Evolutionary conservation across 2,113 vertebrate genomes (phyloP).

Genomic region (Calyptommatus sinebrachiatus): DNA sequence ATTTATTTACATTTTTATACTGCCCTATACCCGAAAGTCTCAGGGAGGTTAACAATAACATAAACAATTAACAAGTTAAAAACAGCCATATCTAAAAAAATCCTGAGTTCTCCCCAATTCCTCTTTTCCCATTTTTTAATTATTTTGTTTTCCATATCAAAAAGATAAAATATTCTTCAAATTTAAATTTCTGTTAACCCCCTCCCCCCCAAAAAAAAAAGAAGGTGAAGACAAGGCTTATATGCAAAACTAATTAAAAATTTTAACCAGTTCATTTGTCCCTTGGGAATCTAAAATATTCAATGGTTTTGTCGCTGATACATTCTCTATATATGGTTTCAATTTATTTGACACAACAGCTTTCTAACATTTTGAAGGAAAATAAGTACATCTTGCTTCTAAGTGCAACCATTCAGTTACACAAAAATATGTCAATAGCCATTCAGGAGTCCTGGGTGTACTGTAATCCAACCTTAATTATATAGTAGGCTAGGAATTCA

Average conservation of each 20-base stretch:
- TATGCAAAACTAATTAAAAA: background rate
- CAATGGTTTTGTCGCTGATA: background rate
- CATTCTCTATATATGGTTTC: background rate
- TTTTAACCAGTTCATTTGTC: background rate
- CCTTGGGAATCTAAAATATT: background rate
- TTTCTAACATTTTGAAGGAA: background rate
- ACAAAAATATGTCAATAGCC: background rate
- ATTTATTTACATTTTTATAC: no score
- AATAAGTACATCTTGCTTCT: background rate
- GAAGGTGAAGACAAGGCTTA: background rate
- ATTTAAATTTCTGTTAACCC: background rate
- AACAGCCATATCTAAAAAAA: background rate
- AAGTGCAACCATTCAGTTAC: background rate
- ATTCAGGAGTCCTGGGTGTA: background rate
- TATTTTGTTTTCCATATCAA: background rate
- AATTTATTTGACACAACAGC: background rate
- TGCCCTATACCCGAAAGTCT: no score
- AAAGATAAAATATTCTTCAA: background rate
- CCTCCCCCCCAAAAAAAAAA: background rate
- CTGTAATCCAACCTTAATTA: background rate
- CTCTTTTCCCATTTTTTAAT: background rate
- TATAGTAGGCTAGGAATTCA: background rate
- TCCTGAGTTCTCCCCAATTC: background rate
- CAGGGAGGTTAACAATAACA: no score
- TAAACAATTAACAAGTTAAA: no score